Evolutionary conservation across 1,140 invertebrate genomes (phyloP).

Genomic region (Heliconius himera): DNA sequence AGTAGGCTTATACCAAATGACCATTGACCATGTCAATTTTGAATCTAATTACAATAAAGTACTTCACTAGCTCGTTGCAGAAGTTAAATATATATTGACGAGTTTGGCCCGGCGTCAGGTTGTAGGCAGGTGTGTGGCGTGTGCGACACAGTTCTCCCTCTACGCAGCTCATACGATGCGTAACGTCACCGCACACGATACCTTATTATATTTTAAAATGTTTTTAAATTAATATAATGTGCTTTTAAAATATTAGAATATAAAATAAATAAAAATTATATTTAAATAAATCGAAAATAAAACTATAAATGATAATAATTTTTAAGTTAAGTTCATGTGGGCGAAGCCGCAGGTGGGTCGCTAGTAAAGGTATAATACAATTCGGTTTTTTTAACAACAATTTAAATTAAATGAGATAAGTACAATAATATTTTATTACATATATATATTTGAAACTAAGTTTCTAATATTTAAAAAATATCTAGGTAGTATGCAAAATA

Average conservation of each 20-base stretch:
- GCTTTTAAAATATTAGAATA: too few species aligned
- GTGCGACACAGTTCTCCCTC: slow-evolving; percentile 40
- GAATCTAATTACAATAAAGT: slow-evolving; percentile 14
- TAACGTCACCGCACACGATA: slow-evolving; percentile 35
- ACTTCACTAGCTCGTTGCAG: slow-evolving; percentile 20
- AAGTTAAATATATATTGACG: slow-evolving; percentile 46
- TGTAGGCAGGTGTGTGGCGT: slow-evolving; percentile 50
- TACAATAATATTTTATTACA: too few species aligned
- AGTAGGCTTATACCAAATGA: slow-evolving; percentile 1
- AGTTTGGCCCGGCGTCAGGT: slow-evolving; percentile 42
- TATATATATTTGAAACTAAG: too few species aligned
- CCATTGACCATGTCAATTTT: slow-evolving; percentile 14
- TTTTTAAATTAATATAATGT: neutral
- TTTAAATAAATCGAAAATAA: neutral
- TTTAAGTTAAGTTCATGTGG: too few species aligned
- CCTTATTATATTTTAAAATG: slow-evolving; percentile 1
- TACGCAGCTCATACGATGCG: slow-evolving; percentile 17
- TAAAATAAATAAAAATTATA: neutral
- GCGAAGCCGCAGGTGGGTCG: too few species aligned
- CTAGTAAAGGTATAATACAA: too few species aligned
- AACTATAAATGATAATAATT: too few species aligned
- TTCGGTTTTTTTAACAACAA: too few species aligned
- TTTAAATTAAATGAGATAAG: too few species aligned
- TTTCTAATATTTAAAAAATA: too few species aligned
- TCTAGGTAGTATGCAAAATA: too few species aligned